Conservation (phyloP, 1,140 invertebrate genomes). For the Drosophila biarmipes region DNA sequence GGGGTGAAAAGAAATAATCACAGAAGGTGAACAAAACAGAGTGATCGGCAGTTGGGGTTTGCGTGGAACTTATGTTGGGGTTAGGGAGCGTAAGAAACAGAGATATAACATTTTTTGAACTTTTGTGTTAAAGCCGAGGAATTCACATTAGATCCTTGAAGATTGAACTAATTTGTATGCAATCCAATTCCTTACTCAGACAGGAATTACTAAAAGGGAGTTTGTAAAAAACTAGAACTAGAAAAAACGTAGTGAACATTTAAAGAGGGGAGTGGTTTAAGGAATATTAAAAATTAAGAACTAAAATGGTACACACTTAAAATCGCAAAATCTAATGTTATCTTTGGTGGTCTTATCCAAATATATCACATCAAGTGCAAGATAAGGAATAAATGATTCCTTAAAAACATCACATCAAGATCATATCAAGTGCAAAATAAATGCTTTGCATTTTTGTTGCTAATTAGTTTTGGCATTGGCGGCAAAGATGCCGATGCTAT, state of each 20-base stretch:
- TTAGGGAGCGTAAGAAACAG: background rate
- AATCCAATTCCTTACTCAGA: background rate
- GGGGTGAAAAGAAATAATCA: background rate
- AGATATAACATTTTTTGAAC: background rate
- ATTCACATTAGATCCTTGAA: background rate
- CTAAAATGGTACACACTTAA: background rate
- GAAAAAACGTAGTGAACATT: too few species aligned
- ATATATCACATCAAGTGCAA: background rate
- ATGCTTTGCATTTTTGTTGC: constrained; percentile 31
- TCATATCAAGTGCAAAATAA: too few species aligned
- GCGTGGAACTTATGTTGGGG: background rate
- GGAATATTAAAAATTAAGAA: background rate
- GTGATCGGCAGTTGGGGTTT: background rate
- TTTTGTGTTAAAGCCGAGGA: background rate
- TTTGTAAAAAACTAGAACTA: too few species aligned
- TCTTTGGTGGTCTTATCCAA: background rate
- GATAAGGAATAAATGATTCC: background rate
- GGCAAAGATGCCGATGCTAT: constrained; percentile 37
- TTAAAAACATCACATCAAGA: background rate
- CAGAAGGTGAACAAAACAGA: background rate
- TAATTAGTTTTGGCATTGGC: constrained; percentile 79
- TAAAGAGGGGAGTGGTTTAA: too few species aligned
- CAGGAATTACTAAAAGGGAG: too few species aligned
- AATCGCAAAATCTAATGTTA: background rate
- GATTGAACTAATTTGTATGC: background rate